Evolutionary conservation across 2,113 vertebrate genomes (phyloP).

Genomic region (Sinocyclocheilus maitianheensis): DNA sequence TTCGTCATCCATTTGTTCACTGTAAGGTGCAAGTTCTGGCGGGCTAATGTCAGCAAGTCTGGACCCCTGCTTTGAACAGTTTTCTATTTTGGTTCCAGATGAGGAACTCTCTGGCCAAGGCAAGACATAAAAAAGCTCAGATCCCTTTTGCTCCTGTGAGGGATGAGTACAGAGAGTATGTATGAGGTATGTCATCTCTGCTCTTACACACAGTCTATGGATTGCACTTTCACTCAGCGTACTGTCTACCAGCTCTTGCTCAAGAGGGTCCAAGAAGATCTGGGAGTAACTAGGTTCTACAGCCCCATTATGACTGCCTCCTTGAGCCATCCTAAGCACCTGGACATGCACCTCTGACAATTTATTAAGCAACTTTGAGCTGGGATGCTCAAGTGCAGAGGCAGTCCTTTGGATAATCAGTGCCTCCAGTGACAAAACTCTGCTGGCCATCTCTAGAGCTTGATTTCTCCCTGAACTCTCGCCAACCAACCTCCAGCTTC

Average conservation of each 20-base stretch:
- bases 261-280: slow-evolving; percentile 18
- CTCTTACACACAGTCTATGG: slow-evolving; percentile 72
- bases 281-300: background rate
- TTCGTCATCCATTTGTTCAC: slow-evolving; percentile 53
- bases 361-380: slow-evolving; percentile 7
- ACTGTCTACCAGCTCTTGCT: slow-evolving; percentile 1
- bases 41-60: slow-evolving; percentile 65
- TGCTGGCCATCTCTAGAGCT: background rate
- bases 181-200: slow-evolving; percentile 82
- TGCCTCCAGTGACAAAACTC: slow-evolving; percentile 40
- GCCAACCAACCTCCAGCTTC: background rate
- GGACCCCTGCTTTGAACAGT: slow-evolving; percentile 53
- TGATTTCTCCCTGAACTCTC: background rate
- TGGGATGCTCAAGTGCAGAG: slow-evolving; percentile 43
- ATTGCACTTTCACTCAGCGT: slow-evolving; percentile 57
- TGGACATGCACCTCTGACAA: slow-evolving; percentile 44
- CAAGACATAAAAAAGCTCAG: slow-evolving; percentile 64
- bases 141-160: slow-evolving; percentile 68
- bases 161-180: slow-evolving; percentile 79
- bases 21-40: slow-evolving; percentile 65
- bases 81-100: slow-evolving; percentile 70
- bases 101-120: slow-evolving; percentile 66
- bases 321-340: slow-evolving; percentile 2
- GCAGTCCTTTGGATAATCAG: slow-evolving; percentile 47
- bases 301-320: background rate